Conservation (phyloP, 2,888 invertebrate genomes). For the Calliphora vomitoria region DNA sequence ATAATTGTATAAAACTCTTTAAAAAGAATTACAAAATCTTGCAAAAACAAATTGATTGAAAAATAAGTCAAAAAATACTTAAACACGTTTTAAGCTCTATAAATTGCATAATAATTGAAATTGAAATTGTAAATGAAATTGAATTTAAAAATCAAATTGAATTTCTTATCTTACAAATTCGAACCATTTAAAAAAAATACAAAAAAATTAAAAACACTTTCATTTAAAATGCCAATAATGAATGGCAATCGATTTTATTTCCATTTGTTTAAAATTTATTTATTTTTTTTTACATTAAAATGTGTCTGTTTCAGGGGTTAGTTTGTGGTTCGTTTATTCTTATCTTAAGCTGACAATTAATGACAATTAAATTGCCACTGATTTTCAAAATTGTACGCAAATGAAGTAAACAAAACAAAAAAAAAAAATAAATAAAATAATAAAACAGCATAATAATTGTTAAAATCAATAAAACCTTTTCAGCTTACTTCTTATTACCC, state of each 20-base stretch:
- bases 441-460: not conserved
- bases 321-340: constrained; percentile 39
- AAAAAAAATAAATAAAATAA: not conserved
- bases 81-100: constrained; percentile 19
- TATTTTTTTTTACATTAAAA: constrained; percentile 19
- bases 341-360: constrained; percentile 73
- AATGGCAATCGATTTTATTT: not conserved
- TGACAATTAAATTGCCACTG: constrained; percentile 69
- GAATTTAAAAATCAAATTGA: constrained; percentile 9
- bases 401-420: not conserved
- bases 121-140: not conserved
- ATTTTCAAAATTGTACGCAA: constrained; percentile 42
- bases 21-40: not conserved
- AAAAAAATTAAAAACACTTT: not conserved
- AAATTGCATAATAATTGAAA: constrained; percentile 19
- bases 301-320: constrained; percentile 1
- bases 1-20: too few relatives aligned
- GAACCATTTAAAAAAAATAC: not conserved
- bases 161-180: constrained; percentile 12
- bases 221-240: constrained; percentile 10
- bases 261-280: not conserved
- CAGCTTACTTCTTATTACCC: not conserved
- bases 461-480: constrained; percentile 31
- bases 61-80: not conserved
- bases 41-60: not conserved